Evolutionary conservation across 2,797 vertebrate genomes (phyloP), one percentile per base, ranked within the genome.

Genomic region (Paedocypris micromegethes): DNA sequence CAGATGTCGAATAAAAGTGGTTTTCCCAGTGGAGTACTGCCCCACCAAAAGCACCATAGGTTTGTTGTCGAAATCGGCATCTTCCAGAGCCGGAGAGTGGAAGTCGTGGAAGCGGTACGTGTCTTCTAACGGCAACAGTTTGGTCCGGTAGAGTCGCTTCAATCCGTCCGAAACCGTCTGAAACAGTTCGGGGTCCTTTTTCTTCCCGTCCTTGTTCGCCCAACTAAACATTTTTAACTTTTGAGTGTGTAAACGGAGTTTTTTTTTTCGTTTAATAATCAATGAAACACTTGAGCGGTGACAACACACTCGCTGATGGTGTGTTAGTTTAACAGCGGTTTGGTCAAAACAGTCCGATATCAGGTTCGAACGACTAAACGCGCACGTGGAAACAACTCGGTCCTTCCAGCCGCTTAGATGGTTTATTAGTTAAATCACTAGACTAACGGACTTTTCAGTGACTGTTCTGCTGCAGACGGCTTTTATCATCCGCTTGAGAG

Each of bases 21-120:
- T 91, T 86, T 91, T 91, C 63, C 90, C 90, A 0, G 90, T 91
- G 66, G 88, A 90, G 78, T 91, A 91, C 82, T 91, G 90, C 40
- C 90, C 90, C 70, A 91, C 90, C 40, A 91, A 84, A 65, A 91
- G 87, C 71, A 91, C 89, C 90, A 90, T 91, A 50, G 90, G 90
- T 80, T 91, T 91, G 83, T 90, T 91, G 69, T 89, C 84, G 78
- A 91, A 91, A 83, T 91, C 90, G 2, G 90, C 90, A 55, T 90
- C 88, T 82, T 91, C 90, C 81, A 91, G 83, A 40, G 89, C 88
- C 1, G 90, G 88, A 49, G 90, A 91, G 79, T 91, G 90, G 79
- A 91, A 91, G 55, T 91, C 90, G 52, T 91, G 90, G 84, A 90
- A 91, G 80, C 86, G 89, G 76, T 91, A 90, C 2, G 84, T 67